phyloP scores from a whole-genome alignment of 2,888 invertebrate species.

The Drosophila paracracens region DNA sequence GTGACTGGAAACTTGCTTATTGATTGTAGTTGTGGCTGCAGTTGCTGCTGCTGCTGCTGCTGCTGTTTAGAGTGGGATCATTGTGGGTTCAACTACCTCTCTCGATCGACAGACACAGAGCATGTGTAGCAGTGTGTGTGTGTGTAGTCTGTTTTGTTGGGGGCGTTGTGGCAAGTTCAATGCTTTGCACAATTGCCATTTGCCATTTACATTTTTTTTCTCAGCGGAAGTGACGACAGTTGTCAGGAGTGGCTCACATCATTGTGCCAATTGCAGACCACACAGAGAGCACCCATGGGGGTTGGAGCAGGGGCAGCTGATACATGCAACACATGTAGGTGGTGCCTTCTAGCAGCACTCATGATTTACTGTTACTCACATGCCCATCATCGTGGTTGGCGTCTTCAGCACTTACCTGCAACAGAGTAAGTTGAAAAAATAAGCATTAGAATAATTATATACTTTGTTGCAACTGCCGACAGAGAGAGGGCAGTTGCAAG shows the following conservation, averaged over 20 bases:
- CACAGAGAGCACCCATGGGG: conserved; percentile 23
- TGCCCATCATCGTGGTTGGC: conserved; percentile 38
- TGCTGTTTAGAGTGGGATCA: conserved; percentile 37
- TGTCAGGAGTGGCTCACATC: conserved; percentile 71
- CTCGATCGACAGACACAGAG: not conserved
- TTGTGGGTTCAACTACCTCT: conserved; percentile 52
- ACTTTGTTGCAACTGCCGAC: conserved; percentile 57
- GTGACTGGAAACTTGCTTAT: not conserved
- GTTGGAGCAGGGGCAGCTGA: not conserved
- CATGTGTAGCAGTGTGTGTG: not conserved
- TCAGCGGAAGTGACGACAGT: conserved; percentile 72
- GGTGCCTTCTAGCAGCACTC: conserved; percentile 18
- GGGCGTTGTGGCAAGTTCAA: conserved; percentile 73
- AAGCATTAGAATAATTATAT: conserved; percentile 55
- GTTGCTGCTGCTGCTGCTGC: conserved; percentile 11
- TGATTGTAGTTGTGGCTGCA: conserved; percentile 30
- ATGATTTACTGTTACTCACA: conserved; percentile 60
- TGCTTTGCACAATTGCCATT: conserved; percentile 33
- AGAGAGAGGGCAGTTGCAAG: not conserved
- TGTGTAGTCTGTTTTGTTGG: conserved; percentile 29
- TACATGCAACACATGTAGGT: conserved; percentile 35
- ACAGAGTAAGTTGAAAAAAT: conserved; percentile 35
- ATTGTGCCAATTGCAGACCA: conserved; percentile 48
- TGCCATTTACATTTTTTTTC: not conserved
- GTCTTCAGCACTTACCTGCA: conserved; percentile 71